Evolutionary conservation across 2,113 vertebrate species (phyloP).

Genomic region (Amblyopsis rosae): DNA sequence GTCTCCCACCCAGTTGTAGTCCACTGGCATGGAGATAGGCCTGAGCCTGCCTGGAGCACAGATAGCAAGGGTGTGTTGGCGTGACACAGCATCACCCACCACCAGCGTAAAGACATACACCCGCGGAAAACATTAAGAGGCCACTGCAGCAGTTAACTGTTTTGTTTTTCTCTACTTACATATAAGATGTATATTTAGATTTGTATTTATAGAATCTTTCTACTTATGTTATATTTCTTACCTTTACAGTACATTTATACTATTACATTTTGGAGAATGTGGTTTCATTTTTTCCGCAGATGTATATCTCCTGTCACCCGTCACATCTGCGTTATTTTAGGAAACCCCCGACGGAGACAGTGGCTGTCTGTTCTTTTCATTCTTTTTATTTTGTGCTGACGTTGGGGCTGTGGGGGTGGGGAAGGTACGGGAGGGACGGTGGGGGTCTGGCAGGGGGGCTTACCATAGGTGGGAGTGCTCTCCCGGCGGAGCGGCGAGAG

Average conservation of each 20-base stretch:
- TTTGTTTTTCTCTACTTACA: no score
- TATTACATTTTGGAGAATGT: no score
- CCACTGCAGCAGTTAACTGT: no score
- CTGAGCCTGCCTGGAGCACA: slow-evolving; percentile 88
- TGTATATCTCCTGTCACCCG: not conserved
- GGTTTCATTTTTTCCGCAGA: no score
- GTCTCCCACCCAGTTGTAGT: slow-evolving; percentile 99
- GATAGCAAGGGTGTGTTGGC: slow-evolving; percentile 42
- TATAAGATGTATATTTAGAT: no score
- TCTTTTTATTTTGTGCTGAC: no score
- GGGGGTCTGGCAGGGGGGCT: slow-evolving; percentile 19
- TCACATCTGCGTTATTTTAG: slow-evolving; percentile 7
- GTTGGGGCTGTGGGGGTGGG: not conserved
- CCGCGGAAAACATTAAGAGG: no score
- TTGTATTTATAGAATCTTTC: no score
- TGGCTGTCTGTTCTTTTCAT: no score
- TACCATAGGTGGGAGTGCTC: slow-evolving; percentile 95
- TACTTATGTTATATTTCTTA: no score
- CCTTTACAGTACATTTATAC: no score
- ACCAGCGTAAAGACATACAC: no score
- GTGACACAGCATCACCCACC: slow-evolving; percentile 20
- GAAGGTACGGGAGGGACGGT: not conserved
- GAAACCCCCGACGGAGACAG: not conserved
- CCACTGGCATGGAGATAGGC: slow-evolving; percentile 98
- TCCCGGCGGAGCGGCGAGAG: slow-evolving; percentile 88